These are phyloP conservation scores for Psylliodes chrysocephalus DNA, from an alignment of 2,888 invertebrate genomes.

Conservation along the genomic window DNA sequence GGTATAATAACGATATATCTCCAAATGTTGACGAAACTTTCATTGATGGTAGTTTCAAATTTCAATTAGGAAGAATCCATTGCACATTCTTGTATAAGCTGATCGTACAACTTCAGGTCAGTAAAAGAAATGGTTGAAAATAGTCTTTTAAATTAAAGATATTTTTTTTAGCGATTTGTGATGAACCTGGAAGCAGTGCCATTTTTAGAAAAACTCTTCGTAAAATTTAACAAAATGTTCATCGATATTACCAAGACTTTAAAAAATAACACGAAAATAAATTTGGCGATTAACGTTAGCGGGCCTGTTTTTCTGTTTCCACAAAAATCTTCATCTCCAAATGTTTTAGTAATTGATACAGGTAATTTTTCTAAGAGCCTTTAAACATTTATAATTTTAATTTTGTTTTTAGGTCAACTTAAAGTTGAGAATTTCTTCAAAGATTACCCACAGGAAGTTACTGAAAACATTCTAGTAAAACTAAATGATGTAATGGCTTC, in stretches of 20 bases:
- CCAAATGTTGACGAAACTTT: conserved; percentile 66
- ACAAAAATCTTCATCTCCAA: conserved; percentile 82
- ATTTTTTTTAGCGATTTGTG: conserved; percentile 57
- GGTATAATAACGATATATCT: conserved; percentile 66
- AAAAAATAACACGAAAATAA: conserved; percentile 59
- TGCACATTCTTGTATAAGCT: conserved; percentile 75
- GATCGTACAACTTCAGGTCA: conserved; percentile 73
- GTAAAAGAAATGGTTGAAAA: no score
- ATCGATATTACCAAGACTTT: conserved; percentile 58
- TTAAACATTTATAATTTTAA: no score
- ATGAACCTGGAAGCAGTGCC: conserved; percentile 59
- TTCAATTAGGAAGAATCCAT: conserved; percentile 78
- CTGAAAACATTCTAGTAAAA: conserved; percentile 78
- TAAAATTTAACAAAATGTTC: conserved; percentile 45
- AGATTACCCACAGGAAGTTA: conserved; percentile 65
- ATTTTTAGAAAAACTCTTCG: conserved; percentile 50
- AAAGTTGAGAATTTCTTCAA: conserved; percentile 82
- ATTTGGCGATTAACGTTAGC: conserved; percentile 64
- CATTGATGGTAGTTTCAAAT: conserved; percentile 76
- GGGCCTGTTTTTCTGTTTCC: conserved; percentile 81
- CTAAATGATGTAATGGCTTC: conserved; percentile 75
- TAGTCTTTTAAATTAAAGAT: no score
- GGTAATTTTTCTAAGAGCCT: conserved; percentile 64
- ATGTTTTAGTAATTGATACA: conserved; percentile 79
- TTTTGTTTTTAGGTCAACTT: conserved; percentile 72